These are phyloP conservation scores for Empis stercorea DNA, from an alignment of 2,888 invertebrate genomes.

Conservation along the genomic window DNA sequence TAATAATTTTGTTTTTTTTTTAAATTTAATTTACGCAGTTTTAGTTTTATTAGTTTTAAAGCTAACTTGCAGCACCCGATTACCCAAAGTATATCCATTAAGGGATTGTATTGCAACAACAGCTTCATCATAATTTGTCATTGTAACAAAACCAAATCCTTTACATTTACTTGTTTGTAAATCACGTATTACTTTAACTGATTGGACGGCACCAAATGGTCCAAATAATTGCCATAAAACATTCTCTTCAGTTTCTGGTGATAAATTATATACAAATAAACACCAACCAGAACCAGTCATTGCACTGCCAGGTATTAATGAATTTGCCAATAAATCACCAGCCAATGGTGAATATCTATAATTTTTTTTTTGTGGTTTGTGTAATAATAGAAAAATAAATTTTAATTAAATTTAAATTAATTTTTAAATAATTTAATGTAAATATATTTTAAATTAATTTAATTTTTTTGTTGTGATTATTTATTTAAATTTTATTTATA, in stretches of 20 bases:
- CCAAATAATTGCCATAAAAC: slow-evolving; percentile 94
- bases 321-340: slow-evolving; percentile 61
- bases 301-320: slow-evolving; percentile 72
- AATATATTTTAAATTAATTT: background rate
- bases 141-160: slow-evolving; percentile 96
- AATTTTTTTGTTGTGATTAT: background rate
- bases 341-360: slow-evolving; percentile 63
- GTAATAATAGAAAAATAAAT: background rate
- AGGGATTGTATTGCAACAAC: slow-evolving; percentile 91
- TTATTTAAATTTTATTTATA: too few species aligned
- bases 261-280: slow-evolving; percentile 91
- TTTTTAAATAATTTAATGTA: background rate
- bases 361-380: background rate
- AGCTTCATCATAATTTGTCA: slow-evolving; percentile 97
- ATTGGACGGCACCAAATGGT: slow-evolving; percentile 94
- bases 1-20: background rate
- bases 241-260: slow-evolving; percentile 91
- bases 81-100: slow-evolving; percentile 91
- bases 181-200: slow-evolving; percentile 93
- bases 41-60: slow-evolving; percentile 90
- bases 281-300: slow-evolving; percentile 67
- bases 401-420: background rate
- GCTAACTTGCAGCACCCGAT: slow-evolving; percentile 92
- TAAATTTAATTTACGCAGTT: slow-evolving; percentile 29
- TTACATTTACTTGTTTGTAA: slow-evolving; percentile 94